Conservation (phyloP, 1,140 invertebrate species). For the Euwallacea fornicatus region DNA sequence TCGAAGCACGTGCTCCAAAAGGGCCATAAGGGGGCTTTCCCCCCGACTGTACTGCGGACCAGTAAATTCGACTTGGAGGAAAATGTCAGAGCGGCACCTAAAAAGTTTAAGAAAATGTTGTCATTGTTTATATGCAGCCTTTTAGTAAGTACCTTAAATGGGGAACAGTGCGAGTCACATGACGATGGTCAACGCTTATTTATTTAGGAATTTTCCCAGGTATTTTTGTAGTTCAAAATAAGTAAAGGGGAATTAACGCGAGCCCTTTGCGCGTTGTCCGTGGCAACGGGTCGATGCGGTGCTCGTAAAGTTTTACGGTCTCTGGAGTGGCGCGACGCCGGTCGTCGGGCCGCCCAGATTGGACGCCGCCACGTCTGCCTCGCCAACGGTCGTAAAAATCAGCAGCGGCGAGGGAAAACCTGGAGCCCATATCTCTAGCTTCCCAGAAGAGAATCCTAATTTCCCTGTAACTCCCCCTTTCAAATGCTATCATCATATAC, state of each 20-base stretch:
- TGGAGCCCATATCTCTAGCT: neutral
- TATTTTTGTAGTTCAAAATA: neutral
- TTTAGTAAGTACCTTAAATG: neutral
- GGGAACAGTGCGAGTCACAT: neutral
- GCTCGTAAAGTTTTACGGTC: slow-evolving; percentile 56
- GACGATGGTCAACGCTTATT: neutral
- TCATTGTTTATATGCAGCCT: no score
- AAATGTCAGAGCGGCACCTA: no score
- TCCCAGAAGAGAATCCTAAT: neutral
- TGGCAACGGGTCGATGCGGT: slow-evolving; percentile 54
- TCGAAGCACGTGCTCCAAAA: slow-evolving; percentile 45
- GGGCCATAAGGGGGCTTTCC: slow-evolving; percentile 31
- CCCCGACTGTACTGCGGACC: slow-evolving; percentile 43
- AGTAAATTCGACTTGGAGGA: slow-evolving; percentile 13
- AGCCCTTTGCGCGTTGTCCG: slow-evolving; percentile 48
- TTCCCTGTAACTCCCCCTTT: no score
- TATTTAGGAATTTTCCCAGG: no score
- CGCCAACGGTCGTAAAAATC: slow-evolving; percentile 49
- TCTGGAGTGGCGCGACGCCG: slow-evolving; percentile 49
- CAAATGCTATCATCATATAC: no score
- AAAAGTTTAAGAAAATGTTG: no score
- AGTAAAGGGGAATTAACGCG: slow-evolving; percentile 26
- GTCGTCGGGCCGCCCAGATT: slow-evolving; percentile 45
- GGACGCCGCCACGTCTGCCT: slow-evolving; percentile 49
- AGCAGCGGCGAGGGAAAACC: slow-evolving; percentile 39